Conservation (phyloP, 2,888 invertebrate genomes). For the Metallyticus violacea region DNA sequence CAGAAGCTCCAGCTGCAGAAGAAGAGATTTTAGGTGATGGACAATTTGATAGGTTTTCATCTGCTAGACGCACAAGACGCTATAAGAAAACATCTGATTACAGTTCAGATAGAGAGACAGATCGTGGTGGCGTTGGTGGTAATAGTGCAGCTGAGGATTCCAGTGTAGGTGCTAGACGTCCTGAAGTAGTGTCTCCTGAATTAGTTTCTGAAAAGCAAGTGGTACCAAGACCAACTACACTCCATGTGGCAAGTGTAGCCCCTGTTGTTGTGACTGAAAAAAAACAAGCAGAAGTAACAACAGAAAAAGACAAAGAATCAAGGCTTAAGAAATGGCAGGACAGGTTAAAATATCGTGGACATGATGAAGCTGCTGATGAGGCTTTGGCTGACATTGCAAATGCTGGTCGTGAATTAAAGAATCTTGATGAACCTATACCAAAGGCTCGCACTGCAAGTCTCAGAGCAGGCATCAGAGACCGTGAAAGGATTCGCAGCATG, state of each 20-base stretch:
- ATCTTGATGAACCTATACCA: slow-evolving; percentile 47
- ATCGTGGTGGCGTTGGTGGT: slow-evolving; percentile 40
- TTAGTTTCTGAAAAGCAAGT: slow-evolving; percentile 53
- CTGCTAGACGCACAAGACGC: slow-evolving; percentile 75
- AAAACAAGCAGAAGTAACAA: neutral
- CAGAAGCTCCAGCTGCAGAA: slow-evolving; percentile 5
- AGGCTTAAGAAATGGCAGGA: slow-evolving; percentile 69
- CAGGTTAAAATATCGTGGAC: slow-evolving; percentile 55
- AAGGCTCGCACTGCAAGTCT: slow-evolving; percentile 8
- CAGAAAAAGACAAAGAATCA: slow-evolving; percentile 52
- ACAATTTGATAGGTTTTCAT: slow-evolving; percentile 81
- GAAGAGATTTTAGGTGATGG: slow-evolving; percentile 48
- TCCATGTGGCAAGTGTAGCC: slow-evolving; percentile 42
- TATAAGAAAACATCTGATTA: slow-evolving; percentile 60
- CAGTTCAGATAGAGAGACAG: slow-evolving; percentile 44
- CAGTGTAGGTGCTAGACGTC: slow-evolving; percentile 45
- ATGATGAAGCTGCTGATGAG: slow-evolving; percentile 41
- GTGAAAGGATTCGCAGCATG: slow-evolving; percentile 47
- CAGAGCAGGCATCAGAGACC: slow-evolving; percentile 35
- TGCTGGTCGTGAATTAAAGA: slow-evolving; percentile 47
- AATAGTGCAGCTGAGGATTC: slow-evolving; percentile 44
- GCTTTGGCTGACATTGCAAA: slow-evolving; percentile 46
- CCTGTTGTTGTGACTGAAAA: neutral
- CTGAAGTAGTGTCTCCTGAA: slow-evolving; percentile 40
- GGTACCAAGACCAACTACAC: slow-evolving; percentile 47